phyloP scores from a whole-genome alignment of 2,113 vertebrate species.

The Lophochroa leadbeateri region DNA sequence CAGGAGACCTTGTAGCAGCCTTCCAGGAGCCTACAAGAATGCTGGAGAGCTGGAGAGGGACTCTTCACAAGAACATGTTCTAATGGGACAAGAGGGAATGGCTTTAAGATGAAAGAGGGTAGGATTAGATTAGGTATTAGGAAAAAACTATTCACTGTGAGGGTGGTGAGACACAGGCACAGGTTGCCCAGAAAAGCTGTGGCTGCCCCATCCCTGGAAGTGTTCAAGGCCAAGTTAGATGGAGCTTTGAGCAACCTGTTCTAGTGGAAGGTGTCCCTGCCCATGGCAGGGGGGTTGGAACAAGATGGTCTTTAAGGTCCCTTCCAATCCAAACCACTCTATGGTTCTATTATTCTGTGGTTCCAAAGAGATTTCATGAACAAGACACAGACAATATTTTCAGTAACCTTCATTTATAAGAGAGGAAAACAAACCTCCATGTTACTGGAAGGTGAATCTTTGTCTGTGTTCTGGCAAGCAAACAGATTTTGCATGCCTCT shows the following conservation, averaged over 20 bases:
- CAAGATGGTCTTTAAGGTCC: not conserved
- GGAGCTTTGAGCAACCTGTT: not conserved
- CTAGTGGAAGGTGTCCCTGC: too few species aligned
- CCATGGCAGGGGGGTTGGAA: not conserved
- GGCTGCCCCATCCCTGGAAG: not conserved
- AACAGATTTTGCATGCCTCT: not conserved
- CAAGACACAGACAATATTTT: not conserved
- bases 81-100: not conserved
- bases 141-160: not conserved
- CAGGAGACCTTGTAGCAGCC: not conserved
- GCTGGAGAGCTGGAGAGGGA: not conserved
- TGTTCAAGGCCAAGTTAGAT: not conserved
- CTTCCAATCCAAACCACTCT: not conserved
- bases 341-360: not conserved
- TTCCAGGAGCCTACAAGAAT: not conserved
- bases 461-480: not conserved
- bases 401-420: not conserved
- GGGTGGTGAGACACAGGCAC: not conserved
- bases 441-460: not conserved
- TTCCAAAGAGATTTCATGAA: not conserved
- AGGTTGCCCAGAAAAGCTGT: not conserved
- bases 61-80: not conserved
- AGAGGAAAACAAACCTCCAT: not conserved
- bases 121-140: not conserved
- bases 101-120: not conserved